Evolutionary conservation across 2,888 invertebrate genomes (phyloP).

Genomic region (Arenicola marina): DNA sequence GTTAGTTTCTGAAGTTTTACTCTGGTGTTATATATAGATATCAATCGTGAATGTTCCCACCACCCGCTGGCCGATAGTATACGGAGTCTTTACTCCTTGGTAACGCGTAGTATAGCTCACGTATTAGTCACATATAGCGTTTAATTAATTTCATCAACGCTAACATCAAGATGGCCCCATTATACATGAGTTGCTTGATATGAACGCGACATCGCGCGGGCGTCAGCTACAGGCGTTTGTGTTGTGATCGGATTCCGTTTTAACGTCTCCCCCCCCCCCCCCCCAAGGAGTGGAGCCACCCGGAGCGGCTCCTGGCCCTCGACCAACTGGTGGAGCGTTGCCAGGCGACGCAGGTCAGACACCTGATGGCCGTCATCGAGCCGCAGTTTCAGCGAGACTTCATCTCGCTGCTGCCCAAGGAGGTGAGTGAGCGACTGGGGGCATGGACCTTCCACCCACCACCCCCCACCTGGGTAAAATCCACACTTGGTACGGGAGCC

Average conservation of each 20-base stretch:
- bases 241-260: neutral
- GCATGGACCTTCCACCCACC: too few species aligned
- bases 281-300: constrained; percentile 79
- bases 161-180: too few species aligned
- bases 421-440: constrained; percentile 64
- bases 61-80: too few species aligned
- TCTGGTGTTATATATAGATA: too few species aligned
- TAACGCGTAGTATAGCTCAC: too few species aligned
- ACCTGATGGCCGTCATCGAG: constrained; percentile 98
- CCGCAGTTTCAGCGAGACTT: constrained; percentile 98
- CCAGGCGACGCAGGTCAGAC: constrained; percentile 89
- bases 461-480: too few species aligned
- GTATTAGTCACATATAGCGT: too few species aligned
- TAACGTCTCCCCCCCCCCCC: neutral
- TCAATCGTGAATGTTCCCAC: too few species aligned
- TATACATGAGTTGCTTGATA: neutral
- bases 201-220: neutral
- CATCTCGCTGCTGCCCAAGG: constrained; percentile 92
- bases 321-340: constrained; percentile 87
- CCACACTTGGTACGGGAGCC: too few species aligned
- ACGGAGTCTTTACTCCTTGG: too few species aligned
- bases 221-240: neutral
- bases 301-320: constrained; percentile 84
- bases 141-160: too few species aligned
- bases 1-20: too few species aligned